Evolutionary conservation across 2,888 invertebrate genomes (phyloP).

Genomic region (Amphipoea oculea): DNA sequence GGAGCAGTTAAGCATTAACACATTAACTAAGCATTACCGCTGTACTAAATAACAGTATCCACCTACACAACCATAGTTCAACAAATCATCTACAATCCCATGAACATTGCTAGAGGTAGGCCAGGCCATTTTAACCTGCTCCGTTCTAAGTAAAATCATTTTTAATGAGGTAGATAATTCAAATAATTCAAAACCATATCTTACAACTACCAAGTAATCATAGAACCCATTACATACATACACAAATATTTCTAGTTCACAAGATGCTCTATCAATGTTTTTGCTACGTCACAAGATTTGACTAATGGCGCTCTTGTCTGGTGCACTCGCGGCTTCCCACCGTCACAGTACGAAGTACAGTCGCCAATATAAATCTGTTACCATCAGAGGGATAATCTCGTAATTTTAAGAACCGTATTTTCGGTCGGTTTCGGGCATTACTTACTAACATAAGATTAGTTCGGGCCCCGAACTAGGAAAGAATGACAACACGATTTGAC

Average conservation of each 20-base stretch:
- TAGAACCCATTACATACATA: background rate
- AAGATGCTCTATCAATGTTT: conserved; percentile 70
- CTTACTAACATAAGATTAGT: background rate
- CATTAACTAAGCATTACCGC: background rate
- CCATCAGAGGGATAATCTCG: background rate
- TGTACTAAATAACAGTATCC: background rate
- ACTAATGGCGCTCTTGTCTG: conserved; percentile 84
- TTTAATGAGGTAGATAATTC: too few relatives aligned
- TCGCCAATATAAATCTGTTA: too few relatives aligned
- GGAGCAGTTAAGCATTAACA: too few relatives aligned
- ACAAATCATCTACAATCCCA: too few relatives aligned
- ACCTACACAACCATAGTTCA: too few relatives aligned
- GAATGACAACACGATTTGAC: background rate
- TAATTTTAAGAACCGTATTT: too few relatives aligned
- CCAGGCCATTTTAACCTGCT: too few relatives aligned
- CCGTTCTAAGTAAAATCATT: too few relatives aligned
- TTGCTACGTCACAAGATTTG: conserved; percentile 84
- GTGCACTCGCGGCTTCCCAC: conserved; percentile 81
- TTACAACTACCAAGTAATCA: background rate
- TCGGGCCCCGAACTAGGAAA: background rate
- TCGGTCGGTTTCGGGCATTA: background rate
- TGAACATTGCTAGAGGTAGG: too few relatives aligned
- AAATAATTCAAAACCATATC: too few relatives aligned
- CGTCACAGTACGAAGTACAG: conserved; percentile 65
- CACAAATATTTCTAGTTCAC: conserved; percentile 18